Percentiles rank a stretch among this genome's conserved stretches.
Evolutionary conservation across 2,113 vertebrate species (phyloP).

Genomic region (Epinephelus cyanopodus): DNA sequence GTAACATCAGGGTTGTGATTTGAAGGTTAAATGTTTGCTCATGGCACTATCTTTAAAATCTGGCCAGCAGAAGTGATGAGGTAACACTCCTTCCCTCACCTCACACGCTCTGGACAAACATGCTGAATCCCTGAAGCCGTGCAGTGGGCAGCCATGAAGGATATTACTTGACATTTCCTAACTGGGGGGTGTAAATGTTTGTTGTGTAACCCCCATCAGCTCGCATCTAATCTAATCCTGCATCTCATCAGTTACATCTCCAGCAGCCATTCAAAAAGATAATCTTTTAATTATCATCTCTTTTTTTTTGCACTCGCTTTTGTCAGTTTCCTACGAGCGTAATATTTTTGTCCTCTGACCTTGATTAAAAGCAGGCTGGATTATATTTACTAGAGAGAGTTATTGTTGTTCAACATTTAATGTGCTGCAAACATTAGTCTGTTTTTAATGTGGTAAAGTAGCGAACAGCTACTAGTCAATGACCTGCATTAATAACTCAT

Average conservation of each 20-base stretch:
- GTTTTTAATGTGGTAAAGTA: neutral
- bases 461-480: neutral
- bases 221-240: neutral
- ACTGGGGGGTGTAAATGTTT: neutral
- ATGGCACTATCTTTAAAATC: neutral
- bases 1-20: neutral
- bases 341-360: slow-evolving; percentile 8
- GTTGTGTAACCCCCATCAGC: slow-evolving; percentile 16
- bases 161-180: neutral
- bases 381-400: slow-evolving; percentile 20
- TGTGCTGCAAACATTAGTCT: neutral
- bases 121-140: neutral
- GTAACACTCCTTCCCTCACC: neutral
- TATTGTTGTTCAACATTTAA: neutral
- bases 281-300: neutral
- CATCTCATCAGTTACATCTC: slow-evolving; percentile 33
- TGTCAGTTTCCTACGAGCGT: neutral
- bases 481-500: slow-evolving; percentile 26
- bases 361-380: slow-evolving; percentile 5
- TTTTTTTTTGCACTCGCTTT: neutral
- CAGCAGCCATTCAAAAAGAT: neutral
- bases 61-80: neutral
- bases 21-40: neutral
- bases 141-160: neutral
- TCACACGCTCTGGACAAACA: neutral